Conservation (phyloP, 2,888 invertebrate genomes). For the Parnassius apollo region DNA sequence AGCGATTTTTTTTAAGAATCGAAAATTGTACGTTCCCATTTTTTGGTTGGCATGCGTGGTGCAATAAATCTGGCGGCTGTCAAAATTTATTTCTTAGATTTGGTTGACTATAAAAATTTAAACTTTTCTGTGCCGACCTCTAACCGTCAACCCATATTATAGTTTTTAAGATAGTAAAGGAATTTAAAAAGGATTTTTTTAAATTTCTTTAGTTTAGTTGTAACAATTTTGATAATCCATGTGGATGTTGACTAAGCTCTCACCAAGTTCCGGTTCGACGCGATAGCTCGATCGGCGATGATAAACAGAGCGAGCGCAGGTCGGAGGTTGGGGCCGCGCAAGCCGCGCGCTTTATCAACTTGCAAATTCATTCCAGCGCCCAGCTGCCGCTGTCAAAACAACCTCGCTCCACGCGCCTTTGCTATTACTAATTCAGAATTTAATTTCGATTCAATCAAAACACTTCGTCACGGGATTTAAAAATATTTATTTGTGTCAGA, state of each 20-base stretch:
- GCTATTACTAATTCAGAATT: slow-evolving; percentile 32
- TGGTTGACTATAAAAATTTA: too few relatives aligned
- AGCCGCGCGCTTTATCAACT: slow-evolving; percentile 46
- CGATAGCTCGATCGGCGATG: slow-evolving; percentile 21
- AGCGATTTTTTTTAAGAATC: too few relatives aligned
- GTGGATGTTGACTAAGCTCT: neutral
- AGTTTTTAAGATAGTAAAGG: too few relatives aligned
- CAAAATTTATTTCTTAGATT: too few relatives aligned
- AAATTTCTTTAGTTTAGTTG: too few relatives aligned
- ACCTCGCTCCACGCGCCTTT: slow-evolving; percentile 35
- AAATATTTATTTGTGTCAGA: slow-evolving; percentile 14
- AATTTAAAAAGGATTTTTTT: too few relatives aligned
- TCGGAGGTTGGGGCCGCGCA: slow-evolving; percentile 44
- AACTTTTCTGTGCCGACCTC: too few relatives aligned
- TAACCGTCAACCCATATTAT: too few relatives aligned
- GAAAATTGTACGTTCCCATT: too few relatives aligned
- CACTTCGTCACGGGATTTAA: slow-evolving; percentile 17
- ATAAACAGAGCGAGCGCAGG: slow-evolving; percentile 40
- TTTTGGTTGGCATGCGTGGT: too few relatives aligned
- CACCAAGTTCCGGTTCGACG: neutral
- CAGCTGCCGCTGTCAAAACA: slow-evolving; percentile 47
- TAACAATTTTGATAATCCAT: neutral
- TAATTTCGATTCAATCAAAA: slow-evolving; percentile 34
- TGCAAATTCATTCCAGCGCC: slow-evolving; percentile 47
- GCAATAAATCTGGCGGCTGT: too few relatives aligned